Conservation (phyloP, 1,140 invertebrate species). For the Neuroterus valhalla region DNA sequence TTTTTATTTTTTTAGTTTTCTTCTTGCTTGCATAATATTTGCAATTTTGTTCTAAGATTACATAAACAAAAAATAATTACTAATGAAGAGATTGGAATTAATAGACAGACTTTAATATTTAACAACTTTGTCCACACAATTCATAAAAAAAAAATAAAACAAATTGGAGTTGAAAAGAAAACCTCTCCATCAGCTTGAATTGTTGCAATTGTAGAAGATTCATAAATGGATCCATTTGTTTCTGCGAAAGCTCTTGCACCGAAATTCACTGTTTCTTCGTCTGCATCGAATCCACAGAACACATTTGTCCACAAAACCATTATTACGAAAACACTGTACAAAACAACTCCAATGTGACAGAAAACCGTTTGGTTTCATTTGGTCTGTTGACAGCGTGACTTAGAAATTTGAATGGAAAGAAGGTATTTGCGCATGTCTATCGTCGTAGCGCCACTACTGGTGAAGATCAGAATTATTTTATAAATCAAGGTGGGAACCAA, state of each 20-base stretch:
- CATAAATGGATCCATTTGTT: conserved; percentile 66
- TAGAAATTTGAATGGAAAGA: neutral
- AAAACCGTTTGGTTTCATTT: neutral
- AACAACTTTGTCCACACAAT: no score
- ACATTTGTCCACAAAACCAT: conserved; percentile 65
- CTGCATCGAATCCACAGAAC: conserved; percentile 63
- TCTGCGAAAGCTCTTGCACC: conserved; percentile 66
- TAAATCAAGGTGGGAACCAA: no score
- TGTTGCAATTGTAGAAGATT: conserved; percentile 67
- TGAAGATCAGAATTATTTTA: neutral
- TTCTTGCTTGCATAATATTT: no score
- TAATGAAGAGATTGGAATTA: no score
- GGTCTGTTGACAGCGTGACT: neutral
- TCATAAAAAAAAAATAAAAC: neutral
- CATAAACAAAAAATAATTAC: no score
- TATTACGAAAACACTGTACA: neutral
- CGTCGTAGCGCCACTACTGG: neutral
- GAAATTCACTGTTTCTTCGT: conserved; percentile 73
- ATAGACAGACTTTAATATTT: no score
- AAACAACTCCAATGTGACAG: neutral
- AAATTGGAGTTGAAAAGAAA: neutral
- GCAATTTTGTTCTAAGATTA: no score
- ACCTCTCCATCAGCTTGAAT: conserved; percentile 59
- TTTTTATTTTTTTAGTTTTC: no score
- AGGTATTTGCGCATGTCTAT: neutral